A percentile compares a stretch with the other conserved stretches of the same genome.
Evolutionary conservation across 1,140 invertebrate genomes (phyloP).

Genomic region (Drosophila lacertosa): DNA sequence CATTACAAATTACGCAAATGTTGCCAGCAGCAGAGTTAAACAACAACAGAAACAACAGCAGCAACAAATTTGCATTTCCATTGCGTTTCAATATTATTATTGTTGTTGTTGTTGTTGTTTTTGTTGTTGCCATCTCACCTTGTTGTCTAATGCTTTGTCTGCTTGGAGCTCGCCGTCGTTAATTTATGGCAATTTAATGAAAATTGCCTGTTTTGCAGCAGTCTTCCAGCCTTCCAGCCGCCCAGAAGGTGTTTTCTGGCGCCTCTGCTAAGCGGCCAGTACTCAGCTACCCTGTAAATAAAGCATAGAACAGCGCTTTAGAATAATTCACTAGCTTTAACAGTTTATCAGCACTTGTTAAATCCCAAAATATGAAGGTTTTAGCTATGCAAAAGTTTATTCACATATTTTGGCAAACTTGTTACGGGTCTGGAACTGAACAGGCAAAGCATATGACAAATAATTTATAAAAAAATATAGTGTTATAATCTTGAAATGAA

Average conservation of each 20-base stretch:
- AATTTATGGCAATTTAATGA: slow-evolving; percentile 80
- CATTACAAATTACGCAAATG: slow-evolving; percentile 69
- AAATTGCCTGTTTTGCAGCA: slow-evolving; percentile 45
- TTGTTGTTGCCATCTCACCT: slow-evolving; percentile 57
- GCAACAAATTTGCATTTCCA: slow-evolving; percentile 49
- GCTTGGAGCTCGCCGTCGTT: slow-evolving; percentile 36
- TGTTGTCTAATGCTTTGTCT: slow-evolving; percentile 58
- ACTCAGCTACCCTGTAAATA: neutral
- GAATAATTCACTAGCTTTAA: no score
- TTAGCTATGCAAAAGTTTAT: no score
- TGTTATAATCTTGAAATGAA: no score
- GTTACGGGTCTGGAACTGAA: no score
- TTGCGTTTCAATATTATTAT: slow-evolving; percentile 34
- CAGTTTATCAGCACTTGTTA: no score
- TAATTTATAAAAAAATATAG: no score
- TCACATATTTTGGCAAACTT: no score
- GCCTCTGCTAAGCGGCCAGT: slow-evolving; percentile 13
- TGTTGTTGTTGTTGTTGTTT: slow-evolving; percentile 32
- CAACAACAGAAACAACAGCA: slow-evolving; percentile 37
- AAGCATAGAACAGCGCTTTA: no score
- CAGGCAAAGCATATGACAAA: no score
- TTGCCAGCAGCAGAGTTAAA: slow-evolving; percentile 55
- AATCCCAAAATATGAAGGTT: no score
- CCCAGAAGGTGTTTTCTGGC: slow-evolving; percentile 35
- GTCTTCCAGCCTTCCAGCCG: slow-evolving; percentile 21